Evolutionary conservation across 2,888 invertebrate genomes (phyloP), one percentile per base, ranked within the genome.

Genomic region (Drosophila paranaensis): DNA sequence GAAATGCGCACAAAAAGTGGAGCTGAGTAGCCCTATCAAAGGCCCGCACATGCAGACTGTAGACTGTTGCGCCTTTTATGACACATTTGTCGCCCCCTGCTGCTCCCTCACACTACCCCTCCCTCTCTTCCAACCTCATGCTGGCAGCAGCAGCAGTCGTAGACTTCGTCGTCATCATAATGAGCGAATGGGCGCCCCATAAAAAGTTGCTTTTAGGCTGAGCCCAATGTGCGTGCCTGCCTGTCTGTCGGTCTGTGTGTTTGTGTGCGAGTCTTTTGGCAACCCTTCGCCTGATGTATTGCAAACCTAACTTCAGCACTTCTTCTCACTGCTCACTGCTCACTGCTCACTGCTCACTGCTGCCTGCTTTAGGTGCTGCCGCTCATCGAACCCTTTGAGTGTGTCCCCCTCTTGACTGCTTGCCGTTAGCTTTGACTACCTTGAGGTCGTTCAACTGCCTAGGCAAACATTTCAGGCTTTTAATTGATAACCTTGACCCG

Each of bases 11-110:
- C 50, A 56, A 68, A 69, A 71, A 61, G 69, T 79, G 71, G 77
- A 77, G 82, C 65, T 76, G 62, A 75, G 79, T 79, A 71, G 77
- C 76, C 71, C 79, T 79, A 79, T 64, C 77, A 79, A 74, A 79
- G 74, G 75, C 79, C 71, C 71, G 77, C 71, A 79, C 58, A 71
- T 71, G 77, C 66, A 74, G 63, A 67, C 67, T 72, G 77, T 75
- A 57, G 73, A 69, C 72, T 71, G 77, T 77, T 67, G 65, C 70
- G 63, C 70, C 79, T 90, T 90, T 89, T 90, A 89, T 90, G 89
- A 86, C 88, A 82, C 85, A 85, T 72, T 81, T 60, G 51, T 42
- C 63, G 42, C 45, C 30, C 25, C 25, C 27, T 56, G 33, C 33
- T 13, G 20, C 45, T n/a, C 40, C 30, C 39, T n/a, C 13, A 0